Evolutionary conservation across 2,113 vertebrate species (phyloP).

Genomic region (Psittacara wagleri): DNA sequence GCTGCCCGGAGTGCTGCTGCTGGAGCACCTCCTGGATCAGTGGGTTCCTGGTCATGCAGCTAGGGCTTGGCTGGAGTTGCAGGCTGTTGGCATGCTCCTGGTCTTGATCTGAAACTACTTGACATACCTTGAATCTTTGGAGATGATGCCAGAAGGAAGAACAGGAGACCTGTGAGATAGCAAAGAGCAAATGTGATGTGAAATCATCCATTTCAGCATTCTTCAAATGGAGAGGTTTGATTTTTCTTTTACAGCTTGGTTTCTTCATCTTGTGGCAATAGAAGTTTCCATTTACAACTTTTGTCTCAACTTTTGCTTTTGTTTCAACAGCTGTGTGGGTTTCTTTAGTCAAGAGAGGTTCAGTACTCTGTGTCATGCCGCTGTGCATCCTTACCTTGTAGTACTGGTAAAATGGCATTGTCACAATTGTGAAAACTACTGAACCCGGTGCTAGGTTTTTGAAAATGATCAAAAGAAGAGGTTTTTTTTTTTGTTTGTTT

Average conservation of each 20-base stretch:
- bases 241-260: background rate
- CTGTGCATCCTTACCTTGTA: background rate
- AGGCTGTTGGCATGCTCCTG: background rate
- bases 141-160: background rate
- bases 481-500: background rate
- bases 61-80: background rate
- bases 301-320: background rate
- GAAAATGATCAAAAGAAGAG: background rate
- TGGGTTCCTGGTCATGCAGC: background rate
- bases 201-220: background rate
- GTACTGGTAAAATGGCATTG: background rate
- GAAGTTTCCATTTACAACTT: background rate
- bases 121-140: background rate
- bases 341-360: background rate
- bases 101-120: background rate
- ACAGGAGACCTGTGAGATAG: background rate
- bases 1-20: background rate
- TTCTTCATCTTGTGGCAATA: background rate
- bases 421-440: background rate
- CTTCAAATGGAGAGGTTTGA: background rate
- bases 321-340: background rate
- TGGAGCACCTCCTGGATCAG: background rate
- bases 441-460: background rate
- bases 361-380: background rate
- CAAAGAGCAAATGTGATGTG: background rate